Evolutionary conservation across 2,113 vertebrate genomes (phyloP).

Genomic region (Cricetomys ansorgei): DNA sequence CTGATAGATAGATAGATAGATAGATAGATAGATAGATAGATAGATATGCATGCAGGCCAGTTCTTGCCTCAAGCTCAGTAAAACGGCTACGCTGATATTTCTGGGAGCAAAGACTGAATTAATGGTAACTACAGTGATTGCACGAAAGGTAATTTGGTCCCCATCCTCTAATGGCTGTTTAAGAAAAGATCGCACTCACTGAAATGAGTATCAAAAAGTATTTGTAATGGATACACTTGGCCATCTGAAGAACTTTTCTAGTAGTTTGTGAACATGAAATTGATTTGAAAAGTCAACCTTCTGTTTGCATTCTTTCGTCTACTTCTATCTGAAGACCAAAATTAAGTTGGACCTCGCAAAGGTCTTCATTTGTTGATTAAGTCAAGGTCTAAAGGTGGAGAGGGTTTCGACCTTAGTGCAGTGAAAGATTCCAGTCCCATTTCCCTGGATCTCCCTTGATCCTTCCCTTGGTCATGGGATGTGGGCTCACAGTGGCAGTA

Average conservation of each 20-base stretch:
- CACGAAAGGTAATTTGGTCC: neutral
- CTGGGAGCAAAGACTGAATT: neutral
- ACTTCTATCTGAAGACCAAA: neutral
- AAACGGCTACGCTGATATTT: slow-evolving; percentile 24
- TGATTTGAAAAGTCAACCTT: slow-evolving; percentile 31
- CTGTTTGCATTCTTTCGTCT: neutral
- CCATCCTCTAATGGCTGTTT: slow-evolving; percentile 18
- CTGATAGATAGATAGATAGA: too few species aligned
- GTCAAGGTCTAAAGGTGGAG: neutral
- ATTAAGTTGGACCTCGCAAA: neutral
- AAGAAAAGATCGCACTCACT: neutral
- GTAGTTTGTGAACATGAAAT: slow-evolving; percentile 31
- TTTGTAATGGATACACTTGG: neutral
- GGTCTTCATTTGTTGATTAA: slow-evolving; percentile 17
- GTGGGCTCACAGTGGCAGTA: neutral
- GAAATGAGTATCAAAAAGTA: slow-evolving; percentile 19
- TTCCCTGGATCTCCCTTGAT: neutral
- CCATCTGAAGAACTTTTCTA: neutral
- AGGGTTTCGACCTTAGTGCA: neutral
- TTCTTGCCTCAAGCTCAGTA: neutral
- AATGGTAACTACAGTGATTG: neutral
- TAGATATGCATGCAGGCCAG: neutral
- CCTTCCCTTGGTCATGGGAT: neutral
- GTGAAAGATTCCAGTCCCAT: neutral
- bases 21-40: too few species aligned